Evolutionary conservation across 2,113 vertebrate genomes (phyloP), one percentile per base, ranked within the genome.

Genomic region (Crotalus viridis): DNA sequence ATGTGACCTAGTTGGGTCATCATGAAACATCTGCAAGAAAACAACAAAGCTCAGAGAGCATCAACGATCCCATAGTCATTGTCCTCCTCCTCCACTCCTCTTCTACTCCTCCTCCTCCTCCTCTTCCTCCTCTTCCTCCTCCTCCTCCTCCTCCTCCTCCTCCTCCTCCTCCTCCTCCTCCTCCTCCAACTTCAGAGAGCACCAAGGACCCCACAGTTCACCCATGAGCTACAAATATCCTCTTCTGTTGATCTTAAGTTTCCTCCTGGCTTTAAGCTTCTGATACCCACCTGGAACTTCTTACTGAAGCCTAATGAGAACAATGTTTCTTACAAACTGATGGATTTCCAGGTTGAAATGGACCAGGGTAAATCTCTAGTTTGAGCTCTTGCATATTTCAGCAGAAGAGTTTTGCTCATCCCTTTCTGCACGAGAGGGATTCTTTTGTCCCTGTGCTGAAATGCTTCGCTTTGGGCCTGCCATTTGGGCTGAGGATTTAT

Each of bases 401-500:
- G 81, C 61, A 39, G 1, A 2, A 0, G 64, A 64, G 0, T 90
- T 94, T n/a, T 19, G 64, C 74, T 54, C 43, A 33, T 81, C 0
- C 8, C 19, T 90, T 48, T 56, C 6, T 90, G 93, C 1, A 61
- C 48, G 0, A 56, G 39, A 95, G 55, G 92, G 92, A 94, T 92
- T 43, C 10, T 3, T 81, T 92, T 46, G 92, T 74, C 51, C 91
- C 88, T 74, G 90, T 94, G 57, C 51, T 87, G 93, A 74, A 95
- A 61, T 0, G 86, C 91, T 7, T 91, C 28, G 9, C 43, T 88
- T 54, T 89, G 6, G 46, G 92, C 43, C 93, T 88, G 43, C 51
- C 88, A 95, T 96, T 96, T 56, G 15, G 61, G 59, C 89, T 22
- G 51, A 91, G 74, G 92, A 94, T 94, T 95, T 96, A 93, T 93